phyloP scores from a whole-genome alignment of 2,888 invertebrate genomes.

The Chymomyza caudatula region DNA sequence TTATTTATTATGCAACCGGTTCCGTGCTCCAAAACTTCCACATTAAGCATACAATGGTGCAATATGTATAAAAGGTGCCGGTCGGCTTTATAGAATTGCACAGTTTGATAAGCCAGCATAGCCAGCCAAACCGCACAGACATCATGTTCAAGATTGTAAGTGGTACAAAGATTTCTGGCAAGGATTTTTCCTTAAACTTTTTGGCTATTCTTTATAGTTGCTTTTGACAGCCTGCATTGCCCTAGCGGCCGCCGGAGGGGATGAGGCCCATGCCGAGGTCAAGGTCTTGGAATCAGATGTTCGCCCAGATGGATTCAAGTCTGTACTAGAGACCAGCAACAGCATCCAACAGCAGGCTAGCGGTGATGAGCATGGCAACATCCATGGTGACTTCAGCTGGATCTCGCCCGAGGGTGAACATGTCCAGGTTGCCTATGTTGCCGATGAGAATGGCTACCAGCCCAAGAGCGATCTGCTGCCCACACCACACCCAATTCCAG shows the following conservation, averaged over 20 bases:
- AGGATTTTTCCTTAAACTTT: background rate
- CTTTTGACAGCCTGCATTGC: conserved; percentile 19
- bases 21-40: background rate
- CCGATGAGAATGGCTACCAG: conserved; percentile 71
- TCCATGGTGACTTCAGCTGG: conserved; percentile 58
- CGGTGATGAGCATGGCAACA: conserved; percentile 65
- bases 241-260: conserved; percentile 22
- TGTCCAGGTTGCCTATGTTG: conserved; percentile 56
- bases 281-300: conserved; percentile 50
- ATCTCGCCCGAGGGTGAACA: conserved; percentile 66
- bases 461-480: conserved; percentile 52
- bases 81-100: background rate
- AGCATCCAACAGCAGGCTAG: conserved; percentile 32
- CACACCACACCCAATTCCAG: conserved; percentile 57
- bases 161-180: background rate
- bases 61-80: background rate
- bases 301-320: conserved; percentile 62
- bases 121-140: background rate
- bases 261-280: conserved; percentile 49
- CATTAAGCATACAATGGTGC: background rate
- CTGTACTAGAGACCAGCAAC: conserved; percentile 51
- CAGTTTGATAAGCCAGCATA: background rate
- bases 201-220: background rate
- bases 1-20: background rate
- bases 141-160: conserved; percentile 7